Evolutionary conservation across 2,113 vertebrate genomes (phyloP).

Genomic region (Tachycineta bicolor): DNA sequence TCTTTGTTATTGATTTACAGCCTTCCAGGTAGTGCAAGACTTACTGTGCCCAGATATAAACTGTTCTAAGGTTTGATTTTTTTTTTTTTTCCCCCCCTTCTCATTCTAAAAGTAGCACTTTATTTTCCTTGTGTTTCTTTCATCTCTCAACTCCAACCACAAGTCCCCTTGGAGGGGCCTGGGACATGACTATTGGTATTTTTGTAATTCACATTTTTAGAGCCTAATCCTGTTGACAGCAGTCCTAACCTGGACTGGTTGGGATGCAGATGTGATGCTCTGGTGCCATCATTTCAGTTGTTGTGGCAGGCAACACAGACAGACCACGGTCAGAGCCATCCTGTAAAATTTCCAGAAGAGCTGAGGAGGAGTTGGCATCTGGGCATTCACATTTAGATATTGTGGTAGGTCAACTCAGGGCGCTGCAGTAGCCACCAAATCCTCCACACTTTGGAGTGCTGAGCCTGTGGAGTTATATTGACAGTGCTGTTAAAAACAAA

Average conservation of each 20-base stretch:
- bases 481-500: neutral
- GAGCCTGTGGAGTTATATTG: neutral
- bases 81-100: neutral
- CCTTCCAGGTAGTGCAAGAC: neutral
- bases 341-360: neutral
- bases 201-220: neutral
- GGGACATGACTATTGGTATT: neutral
- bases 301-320: neutral
- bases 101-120: neutral
- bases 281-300: neutral
- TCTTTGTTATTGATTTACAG: conserved; percentile 3
- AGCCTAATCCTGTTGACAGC: neutral
- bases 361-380: neutral
- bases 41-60: neutral
- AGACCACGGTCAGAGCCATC: neutral
- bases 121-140: neutral
- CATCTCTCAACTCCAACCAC: neutral
- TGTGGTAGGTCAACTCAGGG: neutral
- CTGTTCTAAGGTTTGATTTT: neutral
- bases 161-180: neutral
- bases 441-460: neutral
- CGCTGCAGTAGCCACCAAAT: neutral
- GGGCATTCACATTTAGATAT: neutral
- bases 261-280: neutral
- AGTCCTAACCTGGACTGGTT: neutral